Percentiles rank a stretch among this genome's conserved stretches.
These are phyloP conservation scores for Odontamblyopus rebecca DNA, from an alignment of 2,797 vertebrate species.

Conservation along the genomic window DNA sequence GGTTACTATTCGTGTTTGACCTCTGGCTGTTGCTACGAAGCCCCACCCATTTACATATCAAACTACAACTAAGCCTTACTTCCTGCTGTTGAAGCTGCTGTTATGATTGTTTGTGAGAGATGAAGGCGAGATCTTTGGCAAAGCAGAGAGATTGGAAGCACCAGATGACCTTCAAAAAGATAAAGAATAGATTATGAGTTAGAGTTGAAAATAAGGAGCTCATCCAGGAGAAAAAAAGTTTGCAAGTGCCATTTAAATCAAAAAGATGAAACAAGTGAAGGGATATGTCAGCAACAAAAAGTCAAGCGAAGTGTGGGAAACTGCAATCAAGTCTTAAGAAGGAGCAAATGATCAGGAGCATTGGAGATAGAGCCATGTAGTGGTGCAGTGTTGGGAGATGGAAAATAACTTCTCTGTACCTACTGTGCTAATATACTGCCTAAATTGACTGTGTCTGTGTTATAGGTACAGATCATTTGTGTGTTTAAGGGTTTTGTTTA, in stretches of 20 bases:
- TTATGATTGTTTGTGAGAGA: constrained; percentile 99
- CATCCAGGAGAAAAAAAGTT: constrained; percentile 35
- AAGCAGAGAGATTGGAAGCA: constrained; percentile 98
- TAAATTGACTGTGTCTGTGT: no score
- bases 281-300: constrained; percentile 60
- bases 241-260: constrained; percentile 48
- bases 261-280: constrained; percentile 55
- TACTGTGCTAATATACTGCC: not conserved
- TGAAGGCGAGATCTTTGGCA: constrained; percentile 99
- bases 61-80: constrained; percentile 87
- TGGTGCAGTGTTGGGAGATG: constrained; percentile 6
- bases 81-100: constrained; percentile 99
- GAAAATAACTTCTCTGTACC: not conserved
- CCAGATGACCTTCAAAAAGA: constrained; percentile 98
- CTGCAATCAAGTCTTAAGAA: constrained; percentile 27
- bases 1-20: constrained; percentile 15
- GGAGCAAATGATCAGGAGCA: constrained; percentile 40
- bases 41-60: constrained; percentile 44
- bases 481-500: no score
- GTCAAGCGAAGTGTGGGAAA: constrained; percentile 50
- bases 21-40: constrained; percentile 52
- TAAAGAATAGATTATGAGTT: constrained; percentile 90
- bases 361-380: constrained; percentile 24
- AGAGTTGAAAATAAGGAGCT: constrained; percentile 64
- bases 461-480: no score